Conservation (phyloP, 2,113 vertebrate genomes). For the Nannospalax galili region DNA sequence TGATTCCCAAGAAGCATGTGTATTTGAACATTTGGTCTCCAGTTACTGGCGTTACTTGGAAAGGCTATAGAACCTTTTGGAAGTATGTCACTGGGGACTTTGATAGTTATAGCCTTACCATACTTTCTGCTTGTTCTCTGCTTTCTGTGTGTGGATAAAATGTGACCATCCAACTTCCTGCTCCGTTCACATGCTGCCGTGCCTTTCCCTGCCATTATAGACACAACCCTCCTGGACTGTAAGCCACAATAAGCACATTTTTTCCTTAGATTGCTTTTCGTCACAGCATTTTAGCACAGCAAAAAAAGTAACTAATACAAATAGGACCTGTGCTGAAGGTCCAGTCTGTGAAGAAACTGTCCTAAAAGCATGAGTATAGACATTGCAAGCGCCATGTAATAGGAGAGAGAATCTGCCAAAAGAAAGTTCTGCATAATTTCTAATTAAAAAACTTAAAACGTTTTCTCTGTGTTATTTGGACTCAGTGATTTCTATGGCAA, state of each 20-base stretch:
- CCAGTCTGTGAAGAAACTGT: conserved; percentile 40
- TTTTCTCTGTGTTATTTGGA: conserved; percentile 18
- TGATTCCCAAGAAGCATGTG: not conserved
- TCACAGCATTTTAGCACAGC: not conserved
- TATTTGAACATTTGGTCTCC: not conserved
- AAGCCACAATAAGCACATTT: not conserved
- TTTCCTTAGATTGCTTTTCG: not conserved
- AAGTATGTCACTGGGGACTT: not conserved
- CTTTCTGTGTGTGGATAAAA: not conserved
- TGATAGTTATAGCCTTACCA: not conserved
- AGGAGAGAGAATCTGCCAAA: conserved; percentile 43
- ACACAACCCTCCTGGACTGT: not conserved
- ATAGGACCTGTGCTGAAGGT: no score
- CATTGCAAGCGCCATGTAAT: conserved; percentile 1
- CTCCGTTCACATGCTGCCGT: not conserved
- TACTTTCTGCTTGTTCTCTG: not conserved
- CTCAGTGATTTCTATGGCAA: conserved; percentile 8
- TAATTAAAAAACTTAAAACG: conserved; percentile 53
- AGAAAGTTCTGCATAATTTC: conserved; percentile 26
- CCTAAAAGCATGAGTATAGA: conserved; percentile 46
- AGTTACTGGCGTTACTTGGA: not conserved
- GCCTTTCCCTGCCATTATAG: not conserved
- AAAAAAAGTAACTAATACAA: not conserved
- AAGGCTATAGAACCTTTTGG: not conserved
- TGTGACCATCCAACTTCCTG: no score